Evolutionary conservation across 2,797 vertebrate species (phyloP), one percentile per base, ranked within the genome.

Genomic region (Novumbra hubbsi): DNA sequence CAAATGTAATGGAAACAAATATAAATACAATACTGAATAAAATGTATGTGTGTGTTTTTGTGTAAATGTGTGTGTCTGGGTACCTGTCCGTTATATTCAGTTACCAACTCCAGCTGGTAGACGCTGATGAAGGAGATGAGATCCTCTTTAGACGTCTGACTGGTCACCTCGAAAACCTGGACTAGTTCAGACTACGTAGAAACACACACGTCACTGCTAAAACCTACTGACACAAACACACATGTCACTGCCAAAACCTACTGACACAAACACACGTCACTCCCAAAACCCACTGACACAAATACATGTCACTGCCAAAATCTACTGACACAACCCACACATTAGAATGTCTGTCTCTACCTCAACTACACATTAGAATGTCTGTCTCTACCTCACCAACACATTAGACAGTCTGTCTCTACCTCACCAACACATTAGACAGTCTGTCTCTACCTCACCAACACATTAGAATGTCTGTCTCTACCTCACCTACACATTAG

Each of bases 31-130:
- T n/a, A 60, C 11, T 28, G 21, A 63, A 14, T 21, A 69, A 34
- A 24, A 28, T 45, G 57, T 72, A 45, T 49, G 60, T 65, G 60
- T 28, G n/a, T 30, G 21, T 68, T 5, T 8, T 4, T 68, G 38
- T 72, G 69, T 74, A 62, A 73, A 0, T 72, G 32, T 68, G 63
- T 73, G 27, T 28, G 57, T 68, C 4, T 66, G 70, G 87, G 0
- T 87, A 98, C 97, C 96, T 95, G 83, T 4, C 90, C 87, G 11
- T 93, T 94, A 78, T 96, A 98, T 75, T 98, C 96, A 7, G 95
- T 95, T 77, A 97, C 95, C 30, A 94, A 86, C 41, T 94, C 93
- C 92, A 98, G 92, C 76, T 95, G 94, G 73, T 96, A 94, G 21
- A 92, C 89, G 34, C 93, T 94, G 82, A 98, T 94, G 65, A 97